Evolutionary conservation across 1,140 invertebrate genomes (phyloP).

Genomic region (Habropoda laboriosa): DNA sequence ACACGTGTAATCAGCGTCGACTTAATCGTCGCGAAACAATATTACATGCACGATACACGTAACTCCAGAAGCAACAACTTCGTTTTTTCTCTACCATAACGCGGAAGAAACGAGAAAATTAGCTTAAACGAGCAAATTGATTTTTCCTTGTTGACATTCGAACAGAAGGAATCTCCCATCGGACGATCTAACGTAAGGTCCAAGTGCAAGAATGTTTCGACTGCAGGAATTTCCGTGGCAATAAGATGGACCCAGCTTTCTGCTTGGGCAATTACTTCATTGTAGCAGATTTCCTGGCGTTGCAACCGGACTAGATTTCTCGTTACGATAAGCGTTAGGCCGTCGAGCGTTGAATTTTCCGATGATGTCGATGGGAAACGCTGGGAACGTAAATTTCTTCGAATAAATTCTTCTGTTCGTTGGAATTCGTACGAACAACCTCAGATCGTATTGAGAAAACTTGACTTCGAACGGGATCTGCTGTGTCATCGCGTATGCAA

Average conservation of each 20-base stretch:
- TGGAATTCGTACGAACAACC: background rate
- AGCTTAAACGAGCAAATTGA: background rate
- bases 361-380: slow-evolving; percentile 3
- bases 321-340: slow-evolving; percentile 2
- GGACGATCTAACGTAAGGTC: no score
- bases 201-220: background rate
- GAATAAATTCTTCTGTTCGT: background rate
- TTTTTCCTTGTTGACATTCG: background rate
- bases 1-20: background rate
- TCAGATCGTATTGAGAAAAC: no score
- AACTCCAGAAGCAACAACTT: background rate
- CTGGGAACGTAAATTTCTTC: background rate
- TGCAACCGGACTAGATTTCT: slow-evolving; percentile 32
- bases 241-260: background rate
- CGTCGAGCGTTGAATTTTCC: background rate
- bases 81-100: background rate
- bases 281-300: slow-evolving; percentile 50
- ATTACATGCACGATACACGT: background rate
- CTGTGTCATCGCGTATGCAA: no score
- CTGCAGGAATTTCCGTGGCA: slow-evolving; percentile 27
- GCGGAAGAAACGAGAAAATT: background rate
- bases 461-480: no score
- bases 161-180: background rate
- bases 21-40: background rate
- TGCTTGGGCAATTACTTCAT: slow-evolving; percentile 37